Conservation (phyloP, 2,113 vertebrate genomes). For the Oncorhynchus gorbuscha region DNA sequence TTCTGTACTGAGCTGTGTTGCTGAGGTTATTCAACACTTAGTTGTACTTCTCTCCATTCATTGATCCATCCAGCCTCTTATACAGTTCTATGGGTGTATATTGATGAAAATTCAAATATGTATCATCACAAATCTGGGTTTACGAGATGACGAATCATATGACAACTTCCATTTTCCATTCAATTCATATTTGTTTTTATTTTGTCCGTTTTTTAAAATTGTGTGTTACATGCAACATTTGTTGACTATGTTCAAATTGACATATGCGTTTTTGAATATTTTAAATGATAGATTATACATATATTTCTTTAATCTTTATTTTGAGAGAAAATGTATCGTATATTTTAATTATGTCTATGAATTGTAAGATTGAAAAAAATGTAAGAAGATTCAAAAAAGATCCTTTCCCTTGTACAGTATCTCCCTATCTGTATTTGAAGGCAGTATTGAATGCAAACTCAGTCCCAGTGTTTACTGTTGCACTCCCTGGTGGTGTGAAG, state of each 20-base stretch:
- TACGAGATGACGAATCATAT: conserved; percentile 32
- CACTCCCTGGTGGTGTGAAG: conserved; percentile 74
- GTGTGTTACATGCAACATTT: conserved; percentile 83
- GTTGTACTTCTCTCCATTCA: conserved; percentile 49
- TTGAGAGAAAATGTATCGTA: conserved; percentile 64
- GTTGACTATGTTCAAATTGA: conserved; percentile 62
- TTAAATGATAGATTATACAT: conserved; percentile 65
- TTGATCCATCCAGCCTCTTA: conserved; percentile 44
- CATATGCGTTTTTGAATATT: conserved; percentile 65
- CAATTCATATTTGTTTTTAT: conserved; percentile 23
- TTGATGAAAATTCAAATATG: conserved; percentile 1
- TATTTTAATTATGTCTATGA: conserved; percentile 74
- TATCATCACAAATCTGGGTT: conserved; percentile 51
- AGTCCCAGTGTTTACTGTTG: conserved; percentile 58
- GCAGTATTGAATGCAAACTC: conserved; percentile 41
- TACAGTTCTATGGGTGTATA: conserved; percentile 37
- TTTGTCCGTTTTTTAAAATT: conserved; percentile 65
- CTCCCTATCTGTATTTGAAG: conserved; percentile 42
- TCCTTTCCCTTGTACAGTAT: conserved; percentile 47
- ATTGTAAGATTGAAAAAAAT: conserved; percentile 13
- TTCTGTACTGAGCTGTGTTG: conserved; percentile 52
- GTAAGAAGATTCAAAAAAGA: conserved; percentile 15
- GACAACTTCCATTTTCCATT: neutral
- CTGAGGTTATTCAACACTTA: conserved; percentile 48
- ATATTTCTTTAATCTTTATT: conserved; percentile 73